Evolutionary conservation across 2,113 vertebrate species (phyloP).

Genomic region (Callochromis pleurospilus): DNA sequence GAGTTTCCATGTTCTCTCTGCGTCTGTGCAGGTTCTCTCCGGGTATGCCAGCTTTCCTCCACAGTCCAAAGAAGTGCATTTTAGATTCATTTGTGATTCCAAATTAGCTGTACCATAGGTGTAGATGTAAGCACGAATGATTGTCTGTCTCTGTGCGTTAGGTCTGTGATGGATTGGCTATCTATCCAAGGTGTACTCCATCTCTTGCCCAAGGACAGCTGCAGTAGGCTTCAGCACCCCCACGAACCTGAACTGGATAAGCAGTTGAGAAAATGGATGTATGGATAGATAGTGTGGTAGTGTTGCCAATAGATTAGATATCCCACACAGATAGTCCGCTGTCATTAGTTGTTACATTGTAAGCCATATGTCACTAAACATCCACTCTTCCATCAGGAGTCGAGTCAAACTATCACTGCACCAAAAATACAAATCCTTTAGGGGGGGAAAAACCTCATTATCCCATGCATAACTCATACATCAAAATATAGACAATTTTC

Average conservation of each 20-base stretch:
- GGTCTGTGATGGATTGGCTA: not conserved
- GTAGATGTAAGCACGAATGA: not conserved
- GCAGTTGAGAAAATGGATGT: not conserved
- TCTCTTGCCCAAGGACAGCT: not conserved
- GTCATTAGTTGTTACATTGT: not conserved
- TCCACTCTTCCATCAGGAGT: not conserved
- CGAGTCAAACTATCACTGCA: not conserved
- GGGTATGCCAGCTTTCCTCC: not conserved
- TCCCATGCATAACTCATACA: not conserved
- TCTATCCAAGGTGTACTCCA: not conserved
- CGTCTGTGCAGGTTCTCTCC: not conserved
- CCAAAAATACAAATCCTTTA: not conserved
- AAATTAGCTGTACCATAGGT: not conserved
- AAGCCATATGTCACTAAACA: not conserved
- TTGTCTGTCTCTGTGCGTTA: not conserved
- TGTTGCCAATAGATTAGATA: not conserved
- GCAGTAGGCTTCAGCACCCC: not conserved
- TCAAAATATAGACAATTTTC: not conserved
- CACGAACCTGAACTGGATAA: not conserved
- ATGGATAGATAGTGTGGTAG: not conserved
- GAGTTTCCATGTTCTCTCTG: not conserved
- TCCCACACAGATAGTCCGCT: not conserved
- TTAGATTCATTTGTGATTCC: not conserved
- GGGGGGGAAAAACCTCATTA: rapidly evolving
- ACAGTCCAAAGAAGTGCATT: not conserved